Base-by-base conservation (phyloP, 2,888 invertebrate genomes). In the Oscheius sp. region DNA sequence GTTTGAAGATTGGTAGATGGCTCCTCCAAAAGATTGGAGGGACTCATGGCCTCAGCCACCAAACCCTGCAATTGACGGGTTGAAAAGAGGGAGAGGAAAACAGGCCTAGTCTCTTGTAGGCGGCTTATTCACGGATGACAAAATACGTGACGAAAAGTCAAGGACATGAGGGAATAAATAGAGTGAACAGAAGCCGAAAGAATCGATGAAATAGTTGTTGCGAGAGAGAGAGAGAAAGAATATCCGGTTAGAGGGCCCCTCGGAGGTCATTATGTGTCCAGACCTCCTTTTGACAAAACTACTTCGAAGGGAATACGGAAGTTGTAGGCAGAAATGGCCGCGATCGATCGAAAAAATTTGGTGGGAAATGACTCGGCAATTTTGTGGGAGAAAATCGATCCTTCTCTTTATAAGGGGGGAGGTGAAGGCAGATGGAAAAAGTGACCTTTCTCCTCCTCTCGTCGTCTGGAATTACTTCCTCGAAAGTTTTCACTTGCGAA, bases 181-280 rank as follows among this genome's bases (percentile, higher is more conserved):
- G n/a, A n/a, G 42, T n/a, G 42, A 8, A 42, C 72, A 63, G 50
- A 57, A 72, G n/a, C 69, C 34, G 20, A 55, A 66, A 15, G 69
- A 52, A 42, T 71, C 71, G 12, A 69, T 71, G 45, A 75, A 73
- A 27, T 73, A 17, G 25, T 71, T 23, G 74, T 67, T 10, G 69
- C 71, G 65, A 69, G 69, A 34, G 72, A 50, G 4, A 71, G 65
- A 52, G 71, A 58, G n/a, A 70, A 65, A 25, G 73, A 55, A 37
- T 73, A 71, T 25, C 65, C 69, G 37, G 69, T n/a, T n/a, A n/a
- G n/a, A n/a, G n/a, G n/a, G n/a, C n/a, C n/a, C n/a, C n/a, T n/a
- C n/a, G n/a, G n/a, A n/a, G n/a, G n/a, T n/a, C n/a, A n/a, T n/a
- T n/a, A n/a, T 52, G 69, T 58, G 15, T 58, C 45, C 27, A 66